These are phyloP conservation scores for Lutraria lutraria DNA, from an alignment of 2,888 invertebrate genomes.

Conservation along the genomic window DNA sequence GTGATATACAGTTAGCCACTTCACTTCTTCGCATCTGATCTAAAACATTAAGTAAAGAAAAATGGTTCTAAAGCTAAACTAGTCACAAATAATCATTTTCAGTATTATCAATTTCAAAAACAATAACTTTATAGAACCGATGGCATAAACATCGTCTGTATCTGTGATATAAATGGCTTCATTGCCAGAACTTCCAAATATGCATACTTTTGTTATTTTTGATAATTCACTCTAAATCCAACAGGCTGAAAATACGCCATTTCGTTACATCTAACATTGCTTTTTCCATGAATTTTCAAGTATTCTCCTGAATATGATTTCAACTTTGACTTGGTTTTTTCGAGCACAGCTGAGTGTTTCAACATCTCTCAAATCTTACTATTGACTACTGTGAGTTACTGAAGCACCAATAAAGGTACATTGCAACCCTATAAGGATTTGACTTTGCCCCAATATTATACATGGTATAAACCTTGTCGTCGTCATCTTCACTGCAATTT, in stretches of 20 bases:
- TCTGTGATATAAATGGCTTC: conserved; percentile 89
- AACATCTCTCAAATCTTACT: too few species aligned
- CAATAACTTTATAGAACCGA: conserved; percentile 88
- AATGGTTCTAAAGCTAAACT: not conserved
- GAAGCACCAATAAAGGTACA: too few species aligned
- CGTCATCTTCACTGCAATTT: too few species aligned
- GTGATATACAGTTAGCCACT: conserved; percentile 87
- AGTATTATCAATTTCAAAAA: not conserved
- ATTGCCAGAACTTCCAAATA: conserved; percentile 89
- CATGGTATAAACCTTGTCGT: not conserved
- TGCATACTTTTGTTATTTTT: conserved; percentile 88
- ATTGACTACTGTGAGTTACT: too few species aligned
- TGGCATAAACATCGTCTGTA: conserved; percentile 89
- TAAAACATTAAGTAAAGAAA: conserved; percentile 62
- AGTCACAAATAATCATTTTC: not conserved
- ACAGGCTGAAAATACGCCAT: conserved; percentile 89
- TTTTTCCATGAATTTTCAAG: too few species aligned
- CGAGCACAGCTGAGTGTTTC: too few species aligned
- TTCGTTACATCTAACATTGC: conserved; percentile 83
- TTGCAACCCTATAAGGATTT: conserved; percentile 71
- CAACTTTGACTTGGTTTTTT: too few species aligned
- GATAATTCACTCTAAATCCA: conserved; percentile 88
- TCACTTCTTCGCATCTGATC: conserved; percentile 79
- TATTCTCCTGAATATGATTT: too few species aligned
- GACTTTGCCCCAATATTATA: conserved; percentile 64